Conservation (phyloP, 37 sponge, comb jelly and placozoan species). For the Spongilla lacustris region DNA sequence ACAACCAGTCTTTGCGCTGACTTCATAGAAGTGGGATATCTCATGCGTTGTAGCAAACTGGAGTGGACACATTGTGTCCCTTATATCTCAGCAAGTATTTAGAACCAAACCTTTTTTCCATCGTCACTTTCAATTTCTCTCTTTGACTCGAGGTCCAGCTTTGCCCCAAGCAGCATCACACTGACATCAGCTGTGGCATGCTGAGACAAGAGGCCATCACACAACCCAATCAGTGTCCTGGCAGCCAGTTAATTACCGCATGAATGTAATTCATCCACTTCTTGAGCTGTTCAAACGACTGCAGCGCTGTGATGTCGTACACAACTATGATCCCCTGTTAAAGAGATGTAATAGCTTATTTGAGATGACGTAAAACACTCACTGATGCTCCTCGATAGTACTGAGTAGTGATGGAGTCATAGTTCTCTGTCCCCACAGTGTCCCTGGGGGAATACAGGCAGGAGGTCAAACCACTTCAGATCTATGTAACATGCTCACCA, state of each 20-base stretch:
- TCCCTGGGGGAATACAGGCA: constrained; percentile 41
- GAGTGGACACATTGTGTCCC: neutral
- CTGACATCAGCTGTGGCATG: constrained; percentile 78
- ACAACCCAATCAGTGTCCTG: neutral
- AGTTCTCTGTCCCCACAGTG: constrained; percentile 66
- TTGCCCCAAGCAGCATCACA: constrained; percentile 68
- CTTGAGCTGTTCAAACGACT: constrained; percentile 46
- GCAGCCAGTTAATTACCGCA: constrained; percentile 5
- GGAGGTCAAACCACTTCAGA: neutral
- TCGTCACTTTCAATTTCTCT: constrained; percentile 69
- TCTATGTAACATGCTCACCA: constrained; percentile 32
- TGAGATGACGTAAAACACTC: constrained; percentile 5
- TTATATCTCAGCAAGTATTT: too few relatives aligned
- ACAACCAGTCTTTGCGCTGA: constrained; percentile 77
- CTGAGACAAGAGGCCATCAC: constrained; percentile 12
- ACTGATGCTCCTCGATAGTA: constrained; percentile 79
- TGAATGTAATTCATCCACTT: constrained; percentile 71
- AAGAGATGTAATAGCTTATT: neutral
- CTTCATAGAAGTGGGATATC: constrained; percentile 69
- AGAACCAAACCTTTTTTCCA: constrained; percentile 51
- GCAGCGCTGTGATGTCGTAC: constrained; percentile 66
- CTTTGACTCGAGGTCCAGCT: constrained; percentile 59
- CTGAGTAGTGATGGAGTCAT: constrained; percentile 78
- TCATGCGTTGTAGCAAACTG: constrained; percentile 64
- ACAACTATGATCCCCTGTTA: constrained; percentile 71